Evolutionary conservation across 2,888 invertebrate species (phyloP).

Genomic region (Caenorhabditis japonica): DNA sequence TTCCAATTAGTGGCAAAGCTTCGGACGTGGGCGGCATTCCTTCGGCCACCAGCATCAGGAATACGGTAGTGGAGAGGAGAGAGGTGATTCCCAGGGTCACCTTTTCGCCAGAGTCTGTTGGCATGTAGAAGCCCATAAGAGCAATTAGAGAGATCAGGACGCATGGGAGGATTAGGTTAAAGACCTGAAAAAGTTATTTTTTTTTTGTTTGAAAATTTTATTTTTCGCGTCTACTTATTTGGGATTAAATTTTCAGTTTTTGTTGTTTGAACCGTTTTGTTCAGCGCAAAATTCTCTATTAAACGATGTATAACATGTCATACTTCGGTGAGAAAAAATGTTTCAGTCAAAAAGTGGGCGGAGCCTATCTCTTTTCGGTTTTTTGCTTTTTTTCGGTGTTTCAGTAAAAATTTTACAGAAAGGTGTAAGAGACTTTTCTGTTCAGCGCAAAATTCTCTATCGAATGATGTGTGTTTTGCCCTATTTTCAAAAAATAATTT

Average conservation of each 20-base stretch:
- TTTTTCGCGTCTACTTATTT: not conserved
- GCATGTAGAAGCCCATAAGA: slow-evolving; percentile 88
- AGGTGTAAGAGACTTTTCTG: no score
- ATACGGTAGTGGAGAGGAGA: slow-evolving; percentile 89
- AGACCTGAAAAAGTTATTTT: slow-evolving; percentile 81
- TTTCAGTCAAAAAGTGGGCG: no score
- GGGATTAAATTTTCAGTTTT: not conserved
- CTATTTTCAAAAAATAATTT: no score
- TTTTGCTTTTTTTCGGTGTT: no score
- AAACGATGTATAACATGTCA: no score
- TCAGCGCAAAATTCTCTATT: not conserved
- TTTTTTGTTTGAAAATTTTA: no score
- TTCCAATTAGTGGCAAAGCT: slow-evolving; percentile 86
- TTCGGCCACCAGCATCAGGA: slow-evolving; percentile 89
- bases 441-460: no score
- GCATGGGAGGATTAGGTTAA: slow-evolving; percentile 88
- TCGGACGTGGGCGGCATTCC: slow-evolving; percentile 87
- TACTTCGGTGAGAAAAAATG: not conserved
- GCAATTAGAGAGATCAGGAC: slow-evolving; percentile 89
- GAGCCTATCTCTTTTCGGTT: no score
- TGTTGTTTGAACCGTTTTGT: no score
- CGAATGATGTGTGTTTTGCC: no score
- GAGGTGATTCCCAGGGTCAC: slow-evolving; percentile 88
- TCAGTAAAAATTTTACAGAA: not conserved
- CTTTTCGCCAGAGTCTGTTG: slow-evolving; percentile 89